Base-by-base conservation (phyloP, 2,888 invertebrate genomes). In the Agrenia bidenticulata region DNA sequence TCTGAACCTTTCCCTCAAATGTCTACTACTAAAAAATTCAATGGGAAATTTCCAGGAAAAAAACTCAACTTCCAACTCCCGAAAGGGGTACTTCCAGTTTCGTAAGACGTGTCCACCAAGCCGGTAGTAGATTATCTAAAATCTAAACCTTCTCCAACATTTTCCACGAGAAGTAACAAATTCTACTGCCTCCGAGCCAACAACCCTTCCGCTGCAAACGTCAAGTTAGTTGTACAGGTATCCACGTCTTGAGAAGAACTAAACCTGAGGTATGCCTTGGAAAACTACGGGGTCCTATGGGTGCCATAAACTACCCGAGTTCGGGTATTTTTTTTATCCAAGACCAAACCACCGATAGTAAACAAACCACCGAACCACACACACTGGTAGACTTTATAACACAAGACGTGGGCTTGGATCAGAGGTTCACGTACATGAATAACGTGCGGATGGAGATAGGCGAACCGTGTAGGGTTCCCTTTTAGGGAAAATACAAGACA, bases 261-360 rank as follows among this genome's bases (percentile, higher is more conserved):
- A 15, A 41, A 57, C 57, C 24, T 15, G 11, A 39, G 23, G 17
- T 17, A n/a, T 57, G 11, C 4, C 9, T 9, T 45, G 45, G 19
- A 45, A n/a, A 45, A 45, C 9, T 19, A 45, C 9, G n/a, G 45
- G 17, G 51, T 67, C 73, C 72, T 70, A 58, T 58, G 74, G 72
- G 74, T 69, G 64, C 67, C 69, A 74, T 74, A 74, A 74, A 74
- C 69, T 73, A 71, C 70, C 64, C 60, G 62, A 42, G 63, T 67
- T 60, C 64, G 57, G 64, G 66, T 64, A 62, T 63, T 61, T 57
- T n/a, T n/a, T 66, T 19, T 64, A 55, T 63, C 64, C 55, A 57
- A 66, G 49, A 61, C 60, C 56, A 56, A 60, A 66, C 26, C 39
- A 37, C 57, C 23, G 39, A 57, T 32, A 55, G 57, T 41, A 57